A percentile compares a stretch with the other conserved stretches of the same genome.
These are phyloP conservation scores for Lochmaea capreae DNA, from an alignment of 2,888 invertebrate species.

Conservation along the genomic window DNA sequence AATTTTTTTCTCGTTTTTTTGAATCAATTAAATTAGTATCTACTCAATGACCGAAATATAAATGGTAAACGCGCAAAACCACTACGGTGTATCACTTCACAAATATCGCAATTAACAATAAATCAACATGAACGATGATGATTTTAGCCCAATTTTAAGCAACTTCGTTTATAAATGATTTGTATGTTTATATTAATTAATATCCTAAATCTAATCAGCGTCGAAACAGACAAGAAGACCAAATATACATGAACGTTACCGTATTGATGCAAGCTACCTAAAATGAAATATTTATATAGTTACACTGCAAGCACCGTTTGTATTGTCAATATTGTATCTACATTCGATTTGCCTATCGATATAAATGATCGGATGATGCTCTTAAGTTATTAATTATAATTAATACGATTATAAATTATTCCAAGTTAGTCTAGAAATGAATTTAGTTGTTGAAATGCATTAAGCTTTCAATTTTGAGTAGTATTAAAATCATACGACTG, in stretches of 20 bases:
- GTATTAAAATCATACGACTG: neutral
- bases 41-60: neutral
- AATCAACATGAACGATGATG: neutral
- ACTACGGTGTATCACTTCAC: neutral
- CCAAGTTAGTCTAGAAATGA: neutral
- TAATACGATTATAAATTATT: slow-evolving; percentile 18
- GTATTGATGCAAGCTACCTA: neutral
- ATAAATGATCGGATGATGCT: slow-evolving; percentile 18
- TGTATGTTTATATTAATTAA: neutral
- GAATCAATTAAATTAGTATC: no score
- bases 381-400: slow-evolving; percentile 27
- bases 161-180: neutral
- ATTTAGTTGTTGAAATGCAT: neutral
- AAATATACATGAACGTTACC: neutral
- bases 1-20: no score
- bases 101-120: neutral
- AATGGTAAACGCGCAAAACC: neutral
- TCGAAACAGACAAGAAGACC: neutral
- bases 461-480: neutral
- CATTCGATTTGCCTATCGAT: slow-evolving; percentile 23
- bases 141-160: neutral
- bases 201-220: neutral
- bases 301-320: neutral
- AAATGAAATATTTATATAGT: neutral
- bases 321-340: neutral